Base-by-base conservation (phyloP, 2,113 vertebrate genomes). In the Amphiprion percula region DNA sequence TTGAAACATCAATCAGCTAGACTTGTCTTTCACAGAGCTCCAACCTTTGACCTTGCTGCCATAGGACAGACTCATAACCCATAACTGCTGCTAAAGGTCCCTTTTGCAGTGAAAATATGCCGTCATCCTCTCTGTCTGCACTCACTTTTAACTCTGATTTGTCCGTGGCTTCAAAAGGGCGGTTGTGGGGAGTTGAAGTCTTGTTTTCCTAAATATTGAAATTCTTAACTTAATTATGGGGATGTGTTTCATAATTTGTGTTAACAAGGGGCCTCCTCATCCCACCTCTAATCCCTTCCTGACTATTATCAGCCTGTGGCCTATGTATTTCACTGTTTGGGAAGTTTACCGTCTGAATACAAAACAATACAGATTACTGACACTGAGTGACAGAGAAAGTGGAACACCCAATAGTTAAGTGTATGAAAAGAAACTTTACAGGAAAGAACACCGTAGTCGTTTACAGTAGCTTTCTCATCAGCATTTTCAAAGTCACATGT, bases 221-320 rank as follows among this genome's bases (percentile, higher is more conserved):
- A 82, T 88, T 80, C 86, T 88, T 80, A 74, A 72, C 65, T 75
- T 91, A 90, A 91, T 91, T 87, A 90, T 76, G 73, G 88, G 80
- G 82, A 80, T 70, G 72, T 68, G 78, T 87, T 86, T 71, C 67
- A 87, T 90, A 86, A 88, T 86, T 82, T 86, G 83, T 83, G 86
- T 17, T 77, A 87, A 88, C 90, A 88, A 88, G 80, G 53, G 77
- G 78, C 72, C 77, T 80, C 66, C 70, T 86, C 64, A 83, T 86
- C 76, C 76, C 82, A 49, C 14, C 54, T 75, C 41, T 83, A 85
- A 88, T 82, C 86, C 68, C 75, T 84, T 87, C 88, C 77, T 87
- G 84, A 59, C 71, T 78, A 86, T 84, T 77, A 84, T 82, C 68
- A 84, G 61, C 60, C 68, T 62, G 62, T 24, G 28, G 69, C 14